A percentile compares a stretch with the other conserved stretches of the same genome.
Conservation (phyloP, 2,888 invertebrate genomes). For the Leucophenga montana region DNA sequence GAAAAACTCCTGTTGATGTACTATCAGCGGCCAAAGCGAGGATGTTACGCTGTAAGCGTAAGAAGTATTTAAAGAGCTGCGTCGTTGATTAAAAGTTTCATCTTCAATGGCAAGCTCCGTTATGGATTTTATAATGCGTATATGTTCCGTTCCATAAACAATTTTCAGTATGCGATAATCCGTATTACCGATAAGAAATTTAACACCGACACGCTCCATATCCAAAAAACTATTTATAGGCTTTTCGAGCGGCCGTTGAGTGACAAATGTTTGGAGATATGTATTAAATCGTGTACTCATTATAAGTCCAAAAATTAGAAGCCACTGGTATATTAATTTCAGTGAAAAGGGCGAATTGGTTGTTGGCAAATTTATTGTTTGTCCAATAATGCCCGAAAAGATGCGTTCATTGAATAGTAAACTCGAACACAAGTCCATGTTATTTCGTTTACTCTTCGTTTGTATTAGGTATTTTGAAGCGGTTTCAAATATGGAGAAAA, state of each 20-base stretch:
- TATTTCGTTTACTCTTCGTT: neutral
- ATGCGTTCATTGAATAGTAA: neutral
- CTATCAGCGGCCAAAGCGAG: neutral
- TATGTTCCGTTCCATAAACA: neutral
- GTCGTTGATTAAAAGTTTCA: neutral
- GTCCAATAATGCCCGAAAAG: neutral
- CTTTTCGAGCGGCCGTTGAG: neutral
- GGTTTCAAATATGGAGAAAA: neutral
- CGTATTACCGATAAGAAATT: neutral
- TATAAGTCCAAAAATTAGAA: neutral
- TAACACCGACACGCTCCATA: neutral
- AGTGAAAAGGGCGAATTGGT: neutral
- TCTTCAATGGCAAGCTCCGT: neutral
- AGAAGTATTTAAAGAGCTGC: neutral
- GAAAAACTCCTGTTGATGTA: neutral
- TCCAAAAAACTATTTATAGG: neutral
- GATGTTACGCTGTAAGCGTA: neutral
- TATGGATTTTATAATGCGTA: neutral
- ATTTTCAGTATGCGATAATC: neutral
- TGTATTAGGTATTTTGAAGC: neutral
- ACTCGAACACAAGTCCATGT: neutral
- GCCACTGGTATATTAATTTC: neutral
- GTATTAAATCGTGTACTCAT: neutral
- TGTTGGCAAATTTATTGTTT: neutral
- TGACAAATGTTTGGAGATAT: neutral